Evolutionary conservation across 2,888 invertebrate genomes (phyloP), one percentile per base, ranked within the genome.

Genomic region (Eilema sororculum): DNA sequence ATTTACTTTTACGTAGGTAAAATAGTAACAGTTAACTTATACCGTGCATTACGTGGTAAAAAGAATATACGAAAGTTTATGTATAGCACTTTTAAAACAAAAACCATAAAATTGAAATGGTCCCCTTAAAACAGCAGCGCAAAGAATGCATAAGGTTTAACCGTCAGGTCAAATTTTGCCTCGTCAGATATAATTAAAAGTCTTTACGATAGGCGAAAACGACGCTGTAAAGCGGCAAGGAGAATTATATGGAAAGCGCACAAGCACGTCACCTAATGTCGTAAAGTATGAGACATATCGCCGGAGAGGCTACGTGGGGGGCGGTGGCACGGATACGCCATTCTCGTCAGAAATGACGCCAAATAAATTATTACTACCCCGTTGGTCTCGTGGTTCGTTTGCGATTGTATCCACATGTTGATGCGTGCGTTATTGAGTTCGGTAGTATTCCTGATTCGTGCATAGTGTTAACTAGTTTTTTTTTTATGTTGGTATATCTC

Each of bases 161-260:
- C 81, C 80, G 77, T 75, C 79, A 81, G 88, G 87, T 90, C 87
- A 87, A 90, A 89, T 89, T 89, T 90, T 86, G 88, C 89, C 84
- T 86, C 87, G 88, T 89, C 90, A 90, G 89, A 91, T 89, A 91
- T 92, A 92, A 91, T 92, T 92, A 93, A 92, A 91, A 90, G 88
- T 89, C 87, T 91, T 92, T 91, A 91, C 90, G 91, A 91, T 90
- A 87, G 88, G 87, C 88, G 88, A 90, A 88, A 90, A 91, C 91
- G 91, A 89, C 87, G 92, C 90, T 93, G 93, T 93, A 91, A 93
- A 92, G 89, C 85, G 85, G 82, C 84, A 82, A 84, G 87, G 87
- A 87, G 89, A 90, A 89, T 90, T 90, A 91, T 91, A 89, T 86
- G 84, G 86, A 87, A 83, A 86, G 79, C 85, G 85, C 82, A 77